Base-by-base conservation (phyloP, 2,888 invertebrate species). In the Zaprionus lineosus region DNA sequence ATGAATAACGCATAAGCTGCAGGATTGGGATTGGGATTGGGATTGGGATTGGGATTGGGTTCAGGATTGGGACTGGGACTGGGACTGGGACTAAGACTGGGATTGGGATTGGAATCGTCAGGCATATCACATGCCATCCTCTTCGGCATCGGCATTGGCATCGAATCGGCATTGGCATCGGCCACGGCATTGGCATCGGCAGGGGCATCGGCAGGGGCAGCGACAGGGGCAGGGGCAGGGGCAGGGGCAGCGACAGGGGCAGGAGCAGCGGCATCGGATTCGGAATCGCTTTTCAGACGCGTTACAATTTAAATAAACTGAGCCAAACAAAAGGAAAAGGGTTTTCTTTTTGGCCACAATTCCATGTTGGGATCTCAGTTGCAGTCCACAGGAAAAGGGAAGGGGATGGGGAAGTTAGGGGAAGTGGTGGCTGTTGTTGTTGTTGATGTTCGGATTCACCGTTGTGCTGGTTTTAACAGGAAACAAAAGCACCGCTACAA, bases 401-500 rank as follows among this genome's bases (percentile, higher is more conserved):
- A n/a, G n/a, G n/a, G n/a, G n/a, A n/a, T n/a, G n/a, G n/a, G n/a
- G n/a, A n/a, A n/a, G n/a, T n/a, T n/a, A n/a, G n/a, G n/a, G n/a
- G n/a, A n/a, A n/a, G n/a, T n/a, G 4, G 31, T 19, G 21, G 48
- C 28, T 16, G 8, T 40, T 15, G 28, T 15, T 40, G 31, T 8
- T 15, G 55, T 18, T 28, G 34, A 11, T 16, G 9, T 36, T 14
- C 28, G 12, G 12, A 31, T 52, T 57, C 58, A 70, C 71, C 65
- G 58, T 71, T 68, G 19, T 26, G 19, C 9, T 34, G 39, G 33
- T 24, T 37, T 39, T n/a, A n/a, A 76, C 78, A 78, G 78, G 78
- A 78, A 78, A 70, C 85, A 70, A 65, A 75, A 84, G 78, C 82
- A 70, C 78, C 85, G 78, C 85, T 79, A 79, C 78, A 79, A 82